Conservation (phyloP, 2,797 vertebrate species). For the Crossoptilon crossoptilon region DNA sequence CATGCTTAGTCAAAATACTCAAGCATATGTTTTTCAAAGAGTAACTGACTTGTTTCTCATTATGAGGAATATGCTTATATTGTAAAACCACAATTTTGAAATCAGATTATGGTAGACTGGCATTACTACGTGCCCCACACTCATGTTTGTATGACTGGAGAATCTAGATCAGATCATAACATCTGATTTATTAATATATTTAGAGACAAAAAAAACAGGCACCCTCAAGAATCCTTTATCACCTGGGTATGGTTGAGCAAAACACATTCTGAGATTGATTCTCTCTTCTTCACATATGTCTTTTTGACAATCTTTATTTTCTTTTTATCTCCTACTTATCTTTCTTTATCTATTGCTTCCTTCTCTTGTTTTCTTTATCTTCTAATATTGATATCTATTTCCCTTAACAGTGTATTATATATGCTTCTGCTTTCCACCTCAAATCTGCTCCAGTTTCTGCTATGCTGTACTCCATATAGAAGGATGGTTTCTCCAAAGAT, state of each 20-base stretch:
- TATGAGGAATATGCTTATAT: not conserved
- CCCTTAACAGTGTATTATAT: not conserved
- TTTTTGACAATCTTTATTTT: not conserved
- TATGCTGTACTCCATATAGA: not conserved
- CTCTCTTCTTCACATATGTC: not conserved
- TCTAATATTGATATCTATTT: not conserved
- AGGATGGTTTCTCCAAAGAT: not conserved
- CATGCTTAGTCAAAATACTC: not conserved
- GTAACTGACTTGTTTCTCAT: not conserved
- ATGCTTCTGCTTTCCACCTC: not conserved
- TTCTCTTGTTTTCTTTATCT: not conserved
- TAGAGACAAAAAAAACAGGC: not conserved
- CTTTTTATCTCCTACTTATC: not conserved
- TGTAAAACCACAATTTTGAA: not conserved
- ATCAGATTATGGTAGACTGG: not conserved
- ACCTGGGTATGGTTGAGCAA: not conserved
- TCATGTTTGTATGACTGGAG: not conserved
- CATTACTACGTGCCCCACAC: not conserved
- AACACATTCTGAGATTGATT: not conserved
- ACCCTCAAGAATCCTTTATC: not conserved
- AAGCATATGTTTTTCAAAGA: not conserved
- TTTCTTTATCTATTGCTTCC: not conserved
- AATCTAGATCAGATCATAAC: not conserved
- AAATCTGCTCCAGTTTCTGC: not conserved
- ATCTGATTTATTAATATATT: not conserved